A percentile compares a stretch with the other conserved stretches of the same genome.
Evolutionary conservation across 2,888 invertebrate genomes (phyloP).

Genomic region (Prenolepis imparis): DNA sequence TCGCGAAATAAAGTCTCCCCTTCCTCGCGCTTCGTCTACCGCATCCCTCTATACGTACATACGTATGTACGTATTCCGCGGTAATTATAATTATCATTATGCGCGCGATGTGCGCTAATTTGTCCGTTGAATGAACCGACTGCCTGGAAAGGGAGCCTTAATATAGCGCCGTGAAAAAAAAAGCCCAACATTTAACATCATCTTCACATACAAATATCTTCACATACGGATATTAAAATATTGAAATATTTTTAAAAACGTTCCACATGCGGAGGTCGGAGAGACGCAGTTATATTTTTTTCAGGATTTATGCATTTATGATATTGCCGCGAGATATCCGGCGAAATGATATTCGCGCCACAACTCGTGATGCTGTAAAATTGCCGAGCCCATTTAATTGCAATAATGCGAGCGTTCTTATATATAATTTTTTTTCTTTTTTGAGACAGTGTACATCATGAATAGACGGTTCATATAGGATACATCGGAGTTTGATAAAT

Average conservation of each 20-base stretch:
- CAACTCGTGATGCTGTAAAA: constrained; percentile 6
- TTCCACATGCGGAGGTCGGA: not conserved
- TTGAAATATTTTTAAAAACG: not conserved
- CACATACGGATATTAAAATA: constrained; percentile 28
- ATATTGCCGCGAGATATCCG: constrained; percentile 1
- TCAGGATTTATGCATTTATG: constrained; percentile 5
- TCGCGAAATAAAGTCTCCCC: constrained; percentile 41
- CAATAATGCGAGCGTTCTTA: constrained; percentile 24
- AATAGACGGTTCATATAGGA: not conserved
- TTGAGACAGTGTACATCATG: constrained; percentile 5
- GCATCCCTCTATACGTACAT: too few species aligned
- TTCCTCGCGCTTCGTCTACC: not conserved
- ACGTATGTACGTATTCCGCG: not conserved
- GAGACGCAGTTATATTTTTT: not conserved
- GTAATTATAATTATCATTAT: constrained; percentile 38
- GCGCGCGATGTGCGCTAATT: constrained; percentile 34
- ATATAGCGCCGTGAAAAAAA: not conserved
- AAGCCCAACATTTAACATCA: constrained; percentile 3
- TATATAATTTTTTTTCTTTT: constrained; percentile 3
- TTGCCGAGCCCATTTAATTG: constrained; percentile 24
- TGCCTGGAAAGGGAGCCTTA: not conserved
- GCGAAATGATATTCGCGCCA: not conserved
- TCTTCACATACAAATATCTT: constrained; percentile 14
- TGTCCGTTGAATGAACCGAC: constrained; percentile 19
- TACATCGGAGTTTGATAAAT: constrained; percentile 23